Evolutionary conservation across 1,140 invertebrate genomes (phyloP).

Genomic region (Drosophila novamexicana): DNA sequence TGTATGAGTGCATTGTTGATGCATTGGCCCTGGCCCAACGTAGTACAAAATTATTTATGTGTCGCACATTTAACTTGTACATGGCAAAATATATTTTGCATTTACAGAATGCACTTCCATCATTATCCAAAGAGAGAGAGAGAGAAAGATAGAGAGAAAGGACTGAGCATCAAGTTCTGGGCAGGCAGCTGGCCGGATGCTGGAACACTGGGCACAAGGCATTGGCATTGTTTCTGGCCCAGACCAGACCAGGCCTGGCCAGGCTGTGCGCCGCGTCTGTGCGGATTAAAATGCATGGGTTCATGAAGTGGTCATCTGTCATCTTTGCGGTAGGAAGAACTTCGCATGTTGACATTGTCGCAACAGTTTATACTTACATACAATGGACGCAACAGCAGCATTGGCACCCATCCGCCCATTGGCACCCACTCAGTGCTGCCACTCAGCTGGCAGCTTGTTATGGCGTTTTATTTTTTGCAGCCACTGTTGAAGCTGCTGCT

Average conservation of each 20-base stretch:
- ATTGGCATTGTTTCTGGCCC: slow-evolving; percentile 65
- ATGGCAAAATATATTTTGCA: slow-evolving; percentile 81
- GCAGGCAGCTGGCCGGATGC: slow-evolving; percentile 59
- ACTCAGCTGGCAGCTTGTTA: slow-evolving; percentile 44
- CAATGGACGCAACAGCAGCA: slow-evolving; percentile 23
- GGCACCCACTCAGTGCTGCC: slow-evolving; percentile 25
- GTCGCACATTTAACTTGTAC: slow-evolving; percentile 79
- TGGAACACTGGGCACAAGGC: slow-evolving; percentile 43
- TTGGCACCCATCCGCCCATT: slow-evolving; percentile 15
- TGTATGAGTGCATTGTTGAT: slow-evolving; percentile 61
- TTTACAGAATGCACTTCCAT: slow-evolving; percentile 81
- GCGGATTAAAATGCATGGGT: slow-evolving; percentile 81
- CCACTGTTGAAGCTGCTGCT: slow-evolving; percentile 37
- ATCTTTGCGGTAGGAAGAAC: slow-evolving; percentile 81
- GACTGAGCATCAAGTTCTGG: slow-evolving; percentile 7
- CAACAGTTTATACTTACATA: slow-evolving; percentile 71
- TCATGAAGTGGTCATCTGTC: slow-evolving; percentile 83
- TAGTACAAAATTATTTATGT: slow-evolving; percentile 77
- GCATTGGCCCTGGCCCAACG: slow-evolving; percentile 56
- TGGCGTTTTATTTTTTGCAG: slow-evolving; percentile 36
- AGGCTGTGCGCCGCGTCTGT: slow-evolving; percentile 22
- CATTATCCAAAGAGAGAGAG: slow-evolving; percentile 59
- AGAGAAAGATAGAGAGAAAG: background rate
- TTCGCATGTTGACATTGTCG: slow-evolving; percentile 82
- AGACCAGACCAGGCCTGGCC: slow-evolving; percentile 24